Conservation (phyloP, 2,113 vertebrate species). For the Ifrita kowaldi region DNA sequence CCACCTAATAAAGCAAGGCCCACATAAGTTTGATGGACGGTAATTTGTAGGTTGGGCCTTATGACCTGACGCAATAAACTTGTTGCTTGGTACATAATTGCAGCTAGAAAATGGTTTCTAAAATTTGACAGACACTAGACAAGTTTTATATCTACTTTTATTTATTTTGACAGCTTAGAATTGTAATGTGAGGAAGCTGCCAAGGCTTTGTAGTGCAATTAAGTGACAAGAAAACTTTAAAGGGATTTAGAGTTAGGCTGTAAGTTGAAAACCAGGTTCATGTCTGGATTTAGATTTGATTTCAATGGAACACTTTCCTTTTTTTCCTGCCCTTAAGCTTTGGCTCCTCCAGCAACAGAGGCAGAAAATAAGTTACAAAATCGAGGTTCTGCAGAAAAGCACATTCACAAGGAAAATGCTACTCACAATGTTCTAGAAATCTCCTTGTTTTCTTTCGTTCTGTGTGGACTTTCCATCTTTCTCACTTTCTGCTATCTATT, state of each 20-base stretch:
- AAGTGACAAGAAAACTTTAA: slow-evolving; percentile 53
- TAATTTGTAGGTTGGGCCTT: not conserved
- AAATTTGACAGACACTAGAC: slow-evolving; percentile 15
- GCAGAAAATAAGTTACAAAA: not conserved
- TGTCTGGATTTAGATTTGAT: slow-evolving; percentile 35
- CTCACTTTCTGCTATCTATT: not conserved
- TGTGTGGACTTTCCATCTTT: not conserved
- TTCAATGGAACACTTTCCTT: slow-evolving; percentile 10
- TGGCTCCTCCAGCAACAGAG: not conserved
- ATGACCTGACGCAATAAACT: not conserved
- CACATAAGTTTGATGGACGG: not conserved
- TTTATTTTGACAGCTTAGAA: slow-evolving; percentile 44
- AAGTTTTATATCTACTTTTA: slow-evolving; percentile 33
- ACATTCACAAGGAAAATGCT: not conserved
- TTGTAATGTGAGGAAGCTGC: slow-evolving; percentile 25
- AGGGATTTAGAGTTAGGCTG: slow-evolving; percentile 23
- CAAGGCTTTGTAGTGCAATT: slow-evolving; percentile 34
- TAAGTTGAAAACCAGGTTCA: slow-evolving; percentile 38
- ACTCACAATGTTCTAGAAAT: not conserved
- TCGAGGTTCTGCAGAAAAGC: not conserved
- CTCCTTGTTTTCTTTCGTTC: not conserved
- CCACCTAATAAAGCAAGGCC: not conserved
- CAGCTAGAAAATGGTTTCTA: slow-evolving; percentile 41
- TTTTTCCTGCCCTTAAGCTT: slow-evolving; percentile 19
- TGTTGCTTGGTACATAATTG: not conserved